These are phyloP conservation scores for Moxostoma hubbsi DNA, from an alignment of 2,797 vertebrate species.

Conservation along the genomic window DNA sequence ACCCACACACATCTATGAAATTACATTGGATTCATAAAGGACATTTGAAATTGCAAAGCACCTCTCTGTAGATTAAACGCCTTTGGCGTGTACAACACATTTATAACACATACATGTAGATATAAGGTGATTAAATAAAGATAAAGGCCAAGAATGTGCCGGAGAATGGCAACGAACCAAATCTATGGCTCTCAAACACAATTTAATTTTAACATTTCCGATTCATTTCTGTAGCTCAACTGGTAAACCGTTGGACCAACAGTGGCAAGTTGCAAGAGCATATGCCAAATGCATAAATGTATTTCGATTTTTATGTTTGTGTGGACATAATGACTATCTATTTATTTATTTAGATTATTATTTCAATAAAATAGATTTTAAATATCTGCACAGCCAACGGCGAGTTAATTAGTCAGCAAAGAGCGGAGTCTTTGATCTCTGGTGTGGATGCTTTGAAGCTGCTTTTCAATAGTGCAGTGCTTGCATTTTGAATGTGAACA, in stretches of 20 bases:
- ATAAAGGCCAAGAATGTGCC: conserved; percentile 16
- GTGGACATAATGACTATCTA: conserved; percentile 40
- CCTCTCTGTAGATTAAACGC: conserved; percentile 19
- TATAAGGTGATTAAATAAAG: not conserved
- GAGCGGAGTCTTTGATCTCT: conserved; percentile 24
- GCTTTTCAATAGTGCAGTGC: conserved; percentile 37
- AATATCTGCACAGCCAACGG: not conserved
- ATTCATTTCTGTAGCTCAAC: no score
- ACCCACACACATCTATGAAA: conserved; percentile 3
- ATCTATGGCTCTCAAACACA: not conserved
- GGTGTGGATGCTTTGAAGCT: conserved; percentile 23
- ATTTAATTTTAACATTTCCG: conserved; percentile 2
- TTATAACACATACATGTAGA: conserved; percentile 14
- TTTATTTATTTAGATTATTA: conserved; percentile 27
- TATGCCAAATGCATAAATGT: no score
- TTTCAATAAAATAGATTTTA: conserved; percentile 33
- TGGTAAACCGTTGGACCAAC: no score
- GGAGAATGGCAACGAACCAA: not conserved
- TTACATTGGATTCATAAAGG: conserved; percentile 1
- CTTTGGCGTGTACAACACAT: not conserved
- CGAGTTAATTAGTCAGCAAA: conserved; percentile 20
- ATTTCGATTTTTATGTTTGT: not conserved
- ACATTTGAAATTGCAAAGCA: conserved; percentile 1
- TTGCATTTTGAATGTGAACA: conserved; percentile 15
- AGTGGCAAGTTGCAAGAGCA: no score